These are phyloP conservation scores for Diadegma fenestrale DNA, from an alignment of 2,888 invertebrate species.

Conservation along the genomic window DNA sequence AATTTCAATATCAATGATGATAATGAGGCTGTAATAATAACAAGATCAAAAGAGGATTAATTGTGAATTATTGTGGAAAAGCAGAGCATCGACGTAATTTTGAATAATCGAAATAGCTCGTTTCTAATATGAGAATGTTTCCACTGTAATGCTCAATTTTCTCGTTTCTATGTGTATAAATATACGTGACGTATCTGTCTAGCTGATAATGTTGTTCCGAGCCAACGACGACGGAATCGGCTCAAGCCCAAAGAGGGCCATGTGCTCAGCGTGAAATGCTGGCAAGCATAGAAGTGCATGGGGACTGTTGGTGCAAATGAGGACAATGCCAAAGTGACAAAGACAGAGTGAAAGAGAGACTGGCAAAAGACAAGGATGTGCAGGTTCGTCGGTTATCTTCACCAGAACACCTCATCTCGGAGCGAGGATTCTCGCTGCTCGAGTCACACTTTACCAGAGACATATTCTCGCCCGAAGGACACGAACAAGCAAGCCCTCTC, in stretches of 20 bases:
- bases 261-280: constrained; percentile 45
- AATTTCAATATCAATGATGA: not conserved
- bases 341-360: constrained; percentile 74
- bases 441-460: constrained; percentile 17
- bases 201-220: constrained; percentile 65
- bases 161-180: not conserved
- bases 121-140: not conserved
- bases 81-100: not conserved
- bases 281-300: constrained; percentile 28
- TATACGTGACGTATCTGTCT: constrained; percentile 52
- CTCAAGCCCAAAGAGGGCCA: constrained; percentile 27
- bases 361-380: constrained; percentile 73
- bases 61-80: not conserved
- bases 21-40: not conserved
- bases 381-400: constrained; percentile 65
- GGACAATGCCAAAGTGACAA: constrained; percentile 63
- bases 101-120: not conserved
- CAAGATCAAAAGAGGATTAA: not conserved
- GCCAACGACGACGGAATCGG: constrained; percentile 46
- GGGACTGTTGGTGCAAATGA: constrained; percentile 40
- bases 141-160: not conserved
- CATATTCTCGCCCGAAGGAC: not conserved
- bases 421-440: constrained; percentile 41
- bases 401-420: constrained; percentile 36
- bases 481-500: not conserved